These are phyloP conservation scores for Aplodontia rufa DNA, from an alignment of 2,113 vertebrate species.

Conservation along the genomic window DNA sequence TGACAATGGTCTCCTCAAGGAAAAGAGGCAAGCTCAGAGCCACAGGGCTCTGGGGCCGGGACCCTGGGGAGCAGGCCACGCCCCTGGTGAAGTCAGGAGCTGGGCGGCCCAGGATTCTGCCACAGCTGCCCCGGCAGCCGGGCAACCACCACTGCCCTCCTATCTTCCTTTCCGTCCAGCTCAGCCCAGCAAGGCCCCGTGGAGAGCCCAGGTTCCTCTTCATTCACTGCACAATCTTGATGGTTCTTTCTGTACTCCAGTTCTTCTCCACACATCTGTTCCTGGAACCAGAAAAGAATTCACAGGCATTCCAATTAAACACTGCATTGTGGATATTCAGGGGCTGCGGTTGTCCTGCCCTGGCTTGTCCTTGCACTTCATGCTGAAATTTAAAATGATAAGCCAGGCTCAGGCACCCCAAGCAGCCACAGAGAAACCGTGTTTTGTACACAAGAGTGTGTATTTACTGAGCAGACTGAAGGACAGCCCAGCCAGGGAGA, in stretches of 20 bases:
- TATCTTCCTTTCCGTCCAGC: not conserved
- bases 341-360: not conserved
- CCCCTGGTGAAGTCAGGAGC: not conserved
- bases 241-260: not conserved
- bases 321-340: not conserved
- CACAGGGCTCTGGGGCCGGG: not conserved
- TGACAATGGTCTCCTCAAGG: not conserved
- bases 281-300: constrained; percentile 78
- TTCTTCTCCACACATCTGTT: not conserved
- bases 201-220: not conserved
- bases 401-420: not conserved
- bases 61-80: not conserved
- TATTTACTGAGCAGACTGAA: not conserved
- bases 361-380: accelerated
- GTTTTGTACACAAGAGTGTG: not conserved
- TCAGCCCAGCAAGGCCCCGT: not conserved
- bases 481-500: not conserved
- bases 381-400: not conserved
- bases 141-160: not conserved
- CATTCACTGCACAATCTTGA: not conserved
- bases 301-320: not conserved
- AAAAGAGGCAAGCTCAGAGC: accelerated
- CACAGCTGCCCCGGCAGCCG: not conserved
- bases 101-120: not conserved
- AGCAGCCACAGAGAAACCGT: accelerated